phyloP scores from a whole-genome alignment of 2,888 invertebrate genomes.

The Marasmarcha lunaedactyla region DNA sequence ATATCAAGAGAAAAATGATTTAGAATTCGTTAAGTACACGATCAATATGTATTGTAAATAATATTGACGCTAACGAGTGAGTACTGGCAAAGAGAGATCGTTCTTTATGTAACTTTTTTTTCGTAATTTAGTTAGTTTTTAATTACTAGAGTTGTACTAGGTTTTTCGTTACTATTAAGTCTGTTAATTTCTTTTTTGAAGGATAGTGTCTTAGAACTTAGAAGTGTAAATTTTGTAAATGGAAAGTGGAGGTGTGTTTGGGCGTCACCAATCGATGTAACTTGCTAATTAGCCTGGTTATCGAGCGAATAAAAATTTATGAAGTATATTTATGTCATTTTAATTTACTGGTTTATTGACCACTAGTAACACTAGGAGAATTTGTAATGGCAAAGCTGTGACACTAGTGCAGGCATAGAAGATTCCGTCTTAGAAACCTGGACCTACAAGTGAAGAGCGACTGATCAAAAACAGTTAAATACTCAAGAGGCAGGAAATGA shows the following conservation, averaged over 20 bases:
- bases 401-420: no score
- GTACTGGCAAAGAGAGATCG: not conserved
- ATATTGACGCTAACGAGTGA: not conserved
- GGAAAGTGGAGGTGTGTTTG: not conserved
- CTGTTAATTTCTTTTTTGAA: conserved; percentile 19
- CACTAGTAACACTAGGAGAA: no score
- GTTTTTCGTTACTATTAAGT: conserved; percentile 2
- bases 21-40: not conserved
- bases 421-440: no score
- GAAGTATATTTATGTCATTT: no score
- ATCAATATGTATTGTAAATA: conserved; percentile 1
- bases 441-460: no score
- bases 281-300: no score
- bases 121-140: conserved; percentile 6
- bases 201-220: conserved; percentile 15
- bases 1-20: not conserved
- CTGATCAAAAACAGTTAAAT: no score
- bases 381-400: no score
- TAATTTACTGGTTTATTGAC: no score
- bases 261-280: no score
- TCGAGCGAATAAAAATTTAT: no score
- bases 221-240: conserved; percentile 1
- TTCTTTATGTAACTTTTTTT: not conserved
- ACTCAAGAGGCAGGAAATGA: no score
- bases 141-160: conserved; percentile 2